Base-by-base conservation (phyloP, 2,888 invertebrate genomes). In the Spilarctia lutea region DNA sequence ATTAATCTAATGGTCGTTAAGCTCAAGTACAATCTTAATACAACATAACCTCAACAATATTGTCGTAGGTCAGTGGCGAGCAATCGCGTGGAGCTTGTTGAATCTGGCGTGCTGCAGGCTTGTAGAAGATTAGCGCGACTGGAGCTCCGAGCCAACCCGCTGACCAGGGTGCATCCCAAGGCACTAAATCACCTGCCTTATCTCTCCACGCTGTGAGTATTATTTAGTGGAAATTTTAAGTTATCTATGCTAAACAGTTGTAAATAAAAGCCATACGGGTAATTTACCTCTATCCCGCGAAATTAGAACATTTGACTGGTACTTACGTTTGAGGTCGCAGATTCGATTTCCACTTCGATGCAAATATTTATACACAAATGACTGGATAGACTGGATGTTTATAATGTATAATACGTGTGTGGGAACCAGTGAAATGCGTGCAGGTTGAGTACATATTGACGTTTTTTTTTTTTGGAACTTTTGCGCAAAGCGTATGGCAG, bases 141-240 rank as follows among this genome's bases (percentile, higher is more conserved):
- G 65, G 98, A 98, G 89, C 96, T 99, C 85, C 97, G 98, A 85
- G 98, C 97, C 81, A 99, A 99, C 96, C 98, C 98, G 42, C 96
- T 98, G 74, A 93, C 96, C 67, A 96, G 96, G 77, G 96, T 98
- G 77, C 97, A 98, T 88, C 94, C 96, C 48, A 96, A 96, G 83
- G 98, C 98, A 71, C 97, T 98, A 89, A 96, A 97, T 8, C 97
- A 97, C 90, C 97, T 99, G 90, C 97, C 98, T 76, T 80, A 97
- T 96, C 91, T 97, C 85, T 85, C 88, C 87, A 92, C 93, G 66
- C 92, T 95, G 95, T 95, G 65, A 90, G 95, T 92, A 74, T 13
- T 3, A 30, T 63, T 30, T 7, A 63, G 27, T 7, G 7, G 3
- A 63, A 13, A 16, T 16, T 30, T n/a, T 63, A 30, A 63, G 18